A percentile compares a stretch with the other conserved stretches of the same genome.
phyloP scores from a whole-genome alignment of 2,888 invertebrate genomes.

The Agrotis puta region DNA sequence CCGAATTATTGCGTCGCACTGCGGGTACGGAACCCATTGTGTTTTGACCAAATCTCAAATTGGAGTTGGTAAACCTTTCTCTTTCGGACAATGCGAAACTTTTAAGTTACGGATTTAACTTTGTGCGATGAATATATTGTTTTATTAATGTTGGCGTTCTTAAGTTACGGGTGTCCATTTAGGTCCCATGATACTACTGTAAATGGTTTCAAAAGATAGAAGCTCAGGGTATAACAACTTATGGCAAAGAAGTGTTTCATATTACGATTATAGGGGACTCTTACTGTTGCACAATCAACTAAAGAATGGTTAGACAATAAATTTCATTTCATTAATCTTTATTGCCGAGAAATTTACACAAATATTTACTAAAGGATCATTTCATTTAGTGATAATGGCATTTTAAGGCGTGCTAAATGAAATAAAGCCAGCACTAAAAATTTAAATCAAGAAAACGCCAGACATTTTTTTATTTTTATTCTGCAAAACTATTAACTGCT shows the following conservation, averaged over 20 bases:
- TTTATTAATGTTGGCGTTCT: slow-evolving; percentile 26
- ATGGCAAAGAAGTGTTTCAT: too few species aligned
- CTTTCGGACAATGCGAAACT: slow-evolving; percentile 47
- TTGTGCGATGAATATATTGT: slow-evolving; percentile 33
- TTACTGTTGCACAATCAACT: slow-evolving; percentile 7
- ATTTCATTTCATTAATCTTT: background rate
- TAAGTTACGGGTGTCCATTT: background rate
- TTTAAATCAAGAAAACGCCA: background rate
- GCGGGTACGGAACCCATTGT: slow-evolving; percentile 76
- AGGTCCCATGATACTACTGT: background rate
- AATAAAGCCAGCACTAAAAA: slow-evolving; percentile 12
- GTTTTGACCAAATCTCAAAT: slow-evolving; percentile 71
- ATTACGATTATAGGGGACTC: background rate
- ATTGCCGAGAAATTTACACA: slow-evolving; percentile 2
- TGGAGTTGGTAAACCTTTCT: slow-evolving; percentile 59
- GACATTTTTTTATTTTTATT: slow-evolving; percentile 14
- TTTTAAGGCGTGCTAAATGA: too few species aligned
- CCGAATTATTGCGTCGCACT: slow-evolving; percentile 80
- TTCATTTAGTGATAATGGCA: too few species aligned
- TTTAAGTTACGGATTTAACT: slow-evolving; percentile 49
- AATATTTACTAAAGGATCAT: background rate
- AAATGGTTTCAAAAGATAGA: background rate
- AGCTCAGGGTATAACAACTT: background rate
- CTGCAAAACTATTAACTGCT: slow-evolving; percentile 1
- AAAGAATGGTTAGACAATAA: slow-evolving; percentile 1